phyloP scores from a whole-genome alignment of 2,888 invertebrate species.

The Pandemis corylana region DNA sequence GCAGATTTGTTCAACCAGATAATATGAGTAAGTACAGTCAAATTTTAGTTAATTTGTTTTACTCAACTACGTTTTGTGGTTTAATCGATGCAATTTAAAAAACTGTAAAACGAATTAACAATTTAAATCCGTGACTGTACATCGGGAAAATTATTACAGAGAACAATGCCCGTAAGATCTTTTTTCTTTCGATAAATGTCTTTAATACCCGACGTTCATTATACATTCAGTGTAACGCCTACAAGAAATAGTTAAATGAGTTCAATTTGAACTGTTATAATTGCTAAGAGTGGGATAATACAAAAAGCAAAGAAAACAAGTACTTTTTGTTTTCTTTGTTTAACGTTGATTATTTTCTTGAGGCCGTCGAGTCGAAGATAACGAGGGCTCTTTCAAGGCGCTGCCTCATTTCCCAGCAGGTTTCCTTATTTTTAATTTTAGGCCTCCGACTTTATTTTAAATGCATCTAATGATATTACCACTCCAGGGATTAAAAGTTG shows the following conservation, averaged over 20 bases:
- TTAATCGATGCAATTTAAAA: too few relatives aligned
- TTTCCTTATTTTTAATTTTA: slow-evolving; percentile 70
- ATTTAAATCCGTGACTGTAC: too few relatives aligned
- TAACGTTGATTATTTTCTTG: slow-evolving; percentile 67
- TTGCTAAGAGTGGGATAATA: slow-evolving; percentile 20
- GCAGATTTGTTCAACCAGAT: too few relatives aligned
- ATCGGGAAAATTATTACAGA: too few relatives aligned
- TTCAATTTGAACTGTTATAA: slow-evolving; percentile 26
- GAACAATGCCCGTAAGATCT: background rate
- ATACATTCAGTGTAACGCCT: background rate
- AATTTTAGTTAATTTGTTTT: too few relatives aligned
- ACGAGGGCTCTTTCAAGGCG: slow-evolving; percentile 64
- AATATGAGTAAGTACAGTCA: too few relatives aligned
- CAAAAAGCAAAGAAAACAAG: slow-evolving; percentile 35
- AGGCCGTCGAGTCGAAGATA: slow-evolving; percentile 63
- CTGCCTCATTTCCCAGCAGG: slow-evolving; percentile 69
- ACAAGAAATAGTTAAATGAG: slow-evolving; percentile 10
- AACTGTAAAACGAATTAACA: too few relatives aligned
- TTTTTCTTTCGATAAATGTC: background rate
- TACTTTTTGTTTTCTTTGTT: slow-evolving; percentile 59
- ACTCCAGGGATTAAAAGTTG: slow-evolving; percentile 43
- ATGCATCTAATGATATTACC: slow-evolving; percentile 48
- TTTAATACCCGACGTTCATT: background rate
- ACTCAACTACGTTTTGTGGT: too few relatives aligned
- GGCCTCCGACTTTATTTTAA: slow-evolving; percentile 53